Conservation (phyloP, 2,888 invertebrate species). For the Gymnocheta viridis region DNA sequence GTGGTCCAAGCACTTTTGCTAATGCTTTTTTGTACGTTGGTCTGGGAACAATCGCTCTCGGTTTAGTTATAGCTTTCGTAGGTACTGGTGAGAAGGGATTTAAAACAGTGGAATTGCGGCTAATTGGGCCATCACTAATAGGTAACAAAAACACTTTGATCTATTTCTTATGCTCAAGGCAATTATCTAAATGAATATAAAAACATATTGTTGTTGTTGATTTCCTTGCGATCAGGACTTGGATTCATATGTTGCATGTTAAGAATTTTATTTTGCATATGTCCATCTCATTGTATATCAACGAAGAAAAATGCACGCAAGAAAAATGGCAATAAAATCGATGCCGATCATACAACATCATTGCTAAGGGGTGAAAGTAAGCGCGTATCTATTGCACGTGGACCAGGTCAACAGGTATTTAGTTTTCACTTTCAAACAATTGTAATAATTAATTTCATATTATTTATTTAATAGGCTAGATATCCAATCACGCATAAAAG, state of each 20-base stretch:
- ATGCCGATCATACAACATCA: conserved; percentile 82
- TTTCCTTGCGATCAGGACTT: conserved; percentile 82
- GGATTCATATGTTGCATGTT: conserved; percentile 92
- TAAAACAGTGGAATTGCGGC: conserved; percentile 91
- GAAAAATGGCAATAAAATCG: conserved; percentile 82
- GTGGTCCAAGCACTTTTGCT: conserved; percentile 90
- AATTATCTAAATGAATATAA: conserved; percentile 22
- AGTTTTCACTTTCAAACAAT: not conserved
- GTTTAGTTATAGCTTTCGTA: conserved; percentile 93
- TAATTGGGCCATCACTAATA: conserved; percentile 92
- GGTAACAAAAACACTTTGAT: conserved; percentile 76
- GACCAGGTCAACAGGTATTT: conserved; percentile 79
- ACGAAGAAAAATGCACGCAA: conserved; percentile 86
- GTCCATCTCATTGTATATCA: conserved; percentile 89
- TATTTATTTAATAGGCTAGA: conserved; percentile 71
- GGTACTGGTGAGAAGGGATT: conserved; percentile 95
- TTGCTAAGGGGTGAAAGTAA: conserved; percentile 81
- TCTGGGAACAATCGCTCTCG: conserved; percentile 90
- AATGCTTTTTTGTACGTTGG: conserved; percentile 93
- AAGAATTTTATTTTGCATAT: conserved; percentile 92
- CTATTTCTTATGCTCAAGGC: conserved; percentile 53
- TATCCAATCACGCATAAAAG: conserved; percentile 81
- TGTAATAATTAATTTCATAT: not conserved
- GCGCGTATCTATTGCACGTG: conserved; percentile 81
- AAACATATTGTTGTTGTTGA: conserved; percentile 48